Base-by-base conservation (phyloP, 2,797 vertebrate species). In the Yasuhikotakia modesta region DNA sequence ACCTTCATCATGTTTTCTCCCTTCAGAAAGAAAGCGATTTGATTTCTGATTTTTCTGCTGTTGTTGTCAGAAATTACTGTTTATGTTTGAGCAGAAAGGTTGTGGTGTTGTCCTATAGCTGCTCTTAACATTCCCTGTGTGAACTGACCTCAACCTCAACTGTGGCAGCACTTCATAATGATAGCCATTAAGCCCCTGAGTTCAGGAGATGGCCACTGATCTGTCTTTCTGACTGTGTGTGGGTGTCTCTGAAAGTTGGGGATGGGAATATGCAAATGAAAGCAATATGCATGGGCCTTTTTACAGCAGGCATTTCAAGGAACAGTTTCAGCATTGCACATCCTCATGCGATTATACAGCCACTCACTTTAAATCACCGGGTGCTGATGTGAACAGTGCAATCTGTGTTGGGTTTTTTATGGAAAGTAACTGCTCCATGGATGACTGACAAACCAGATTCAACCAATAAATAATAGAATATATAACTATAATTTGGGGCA, bases 1-100 rank as follows among this genome's bases (percentile, higher is more conserved):
- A 81, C 78, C 78, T 80, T 53, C 48, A 80, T 82, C 60, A n/a
- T 76, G 39, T 78, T 80, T 80, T 30, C 52, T 55, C 73, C 65
- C 30, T 80, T 71, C 21, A 76, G 50, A 60, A 22, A 22, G 14
- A 81, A 35, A 19, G n/a, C 2, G 10, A 16, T 78, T 78, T 75
- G 67, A 17, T 69, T 73, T 55, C 63, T 46, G n/a, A n/a, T 48
- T 17, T 27, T 27, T 21, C 5, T 22, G 21, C 12, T 22, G 27
- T 60, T 79, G 64, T 68, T 64, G 64, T 60, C 22, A 58, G 24
- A 72, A 64, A 63, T 13, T 39, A 22, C 52, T 68, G 73, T 76
- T 58, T 68, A 19, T 46, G 50, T 75, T 66, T n/a, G 50, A 5
- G 17, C 19, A 60, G 27, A 64, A 64, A 73, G 19, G 19, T 70